A percentile compares a stretch with the other conserved stretches of the same genome.
phyloP scores from a whole-genome alignment of 2,113 vertebrate species.

The Podarcis muralis region DNA sequence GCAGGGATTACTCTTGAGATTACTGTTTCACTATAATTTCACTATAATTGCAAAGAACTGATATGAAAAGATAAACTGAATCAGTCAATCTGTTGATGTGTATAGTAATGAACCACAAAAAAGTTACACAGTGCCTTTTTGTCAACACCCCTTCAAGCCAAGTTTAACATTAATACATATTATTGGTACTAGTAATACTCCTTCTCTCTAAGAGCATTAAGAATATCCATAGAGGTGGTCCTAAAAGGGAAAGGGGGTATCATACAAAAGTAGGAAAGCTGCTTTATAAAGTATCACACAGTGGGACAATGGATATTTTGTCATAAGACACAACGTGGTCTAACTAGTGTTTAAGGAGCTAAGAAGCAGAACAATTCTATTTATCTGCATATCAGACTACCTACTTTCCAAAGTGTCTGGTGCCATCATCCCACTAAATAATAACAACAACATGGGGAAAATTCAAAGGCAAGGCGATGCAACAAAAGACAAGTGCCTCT shows the following conservation, averaged over 20 bases:
- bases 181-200: background rate
- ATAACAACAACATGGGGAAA: background rate
- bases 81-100: background rate
- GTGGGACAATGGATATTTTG: background rate
- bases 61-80: background rate
- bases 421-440: background rate
- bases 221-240: background rate
- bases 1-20: background rate
- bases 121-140: background rate
- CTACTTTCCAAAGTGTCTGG: background rate
- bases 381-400: background rate
- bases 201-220: background rate
- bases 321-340: background rate
- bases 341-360: background rate
- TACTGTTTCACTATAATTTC: background rate
- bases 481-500: background rate
- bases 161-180: background rate
- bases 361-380: background rate
- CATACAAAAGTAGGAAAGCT: background rate
- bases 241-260: background rate
- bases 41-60: background rate
- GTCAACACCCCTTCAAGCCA: background rate
- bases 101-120: background rate
- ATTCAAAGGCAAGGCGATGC: background rate
- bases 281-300: background rate